phyloP scores from a whole-genome alignment of 1,140 invertebrate genomes.

The Drosophila truncata region DNA sequence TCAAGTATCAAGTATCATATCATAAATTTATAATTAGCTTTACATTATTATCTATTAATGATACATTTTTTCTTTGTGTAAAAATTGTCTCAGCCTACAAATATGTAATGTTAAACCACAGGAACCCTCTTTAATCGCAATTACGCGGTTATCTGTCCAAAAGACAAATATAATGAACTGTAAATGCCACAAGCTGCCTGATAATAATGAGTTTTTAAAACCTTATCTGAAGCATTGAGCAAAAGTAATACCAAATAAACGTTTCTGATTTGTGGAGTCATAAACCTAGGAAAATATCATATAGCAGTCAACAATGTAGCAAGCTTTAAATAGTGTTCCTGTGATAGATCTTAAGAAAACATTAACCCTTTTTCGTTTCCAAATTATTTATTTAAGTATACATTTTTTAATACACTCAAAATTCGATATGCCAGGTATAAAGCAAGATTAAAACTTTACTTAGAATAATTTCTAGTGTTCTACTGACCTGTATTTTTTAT shows the following conservation, averaged over 20 bases:
- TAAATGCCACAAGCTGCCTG: slow-evolving; percentile 21
- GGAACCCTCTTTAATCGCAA: slow-evolving; percentile 22
- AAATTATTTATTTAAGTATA: background rate
- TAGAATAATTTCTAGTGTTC: background rate
- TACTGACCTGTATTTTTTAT: background rate
- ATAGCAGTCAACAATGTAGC: slow-evolving; percentile 12
- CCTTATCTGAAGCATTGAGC: slow-evolving; percentile 33
- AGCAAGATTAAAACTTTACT: background rate
- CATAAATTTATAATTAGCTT: background rate
- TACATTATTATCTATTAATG: background rate
- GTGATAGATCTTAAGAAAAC: background rate
- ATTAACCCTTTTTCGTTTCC: background rate
- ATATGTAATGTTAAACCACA: slow-evolving; percentile 19
- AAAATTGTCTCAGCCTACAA: background rate
- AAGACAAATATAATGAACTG: slow-evolving; percentile 39
- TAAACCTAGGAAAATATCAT: slow-evolving; percentile 6
- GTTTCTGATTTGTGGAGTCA: background rate
- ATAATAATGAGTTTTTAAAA: slow-evolving; percentile 37
- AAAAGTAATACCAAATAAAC: slow-evolving; percentile 8
- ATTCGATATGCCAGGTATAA: background rate
- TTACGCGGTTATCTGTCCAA: slow-evolving; percentile 28
- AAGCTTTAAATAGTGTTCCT: slow-evolving; percentile 2
- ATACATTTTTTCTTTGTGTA: background rate
- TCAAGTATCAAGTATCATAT: background rate
- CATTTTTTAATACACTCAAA: background rate